Evolutionary conservation across 2,113 vertebrate genomes (phyloP).

Genomic region (Cricetomys ansorgei): DNA sequence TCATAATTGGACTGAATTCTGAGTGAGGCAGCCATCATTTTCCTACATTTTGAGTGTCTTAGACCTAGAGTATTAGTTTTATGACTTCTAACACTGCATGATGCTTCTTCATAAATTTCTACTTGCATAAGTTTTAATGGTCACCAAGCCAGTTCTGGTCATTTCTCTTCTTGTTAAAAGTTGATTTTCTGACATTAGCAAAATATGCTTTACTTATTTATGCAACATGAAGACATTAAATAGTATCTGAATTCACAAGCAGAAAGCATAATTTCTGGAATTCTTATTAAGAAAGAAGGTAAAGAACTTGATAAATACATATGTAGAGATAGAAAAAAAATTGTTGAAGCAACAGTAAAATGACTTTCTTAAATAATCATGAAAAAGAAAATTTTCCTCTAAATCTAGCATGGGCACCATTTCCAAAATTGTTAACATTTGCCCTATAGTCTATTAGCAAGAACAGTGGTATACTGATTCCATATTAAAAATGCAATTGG

Average conservation of each 20-base stretch:
- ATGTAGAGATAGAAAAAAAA: neutral
- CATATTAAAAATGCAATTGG: neutral
- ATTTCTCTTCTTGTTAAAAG: neutral
- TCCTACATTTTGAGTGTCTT: neutral
- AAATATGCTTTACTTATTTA: neutral
- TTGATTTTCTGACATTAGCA: neutral
- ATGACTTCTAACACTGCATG: neutral
- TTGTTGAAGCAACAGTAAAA: neutral
- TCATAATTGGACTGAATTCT: neutral
- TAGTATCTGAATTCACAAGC: neutral
- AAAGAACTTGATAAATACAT: neutral
- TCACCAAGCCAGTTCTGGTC: neutral
- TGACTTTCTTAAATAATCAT: neutral
- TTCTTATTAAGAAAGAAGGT: neutral
- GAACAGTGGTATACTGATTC: neutral
- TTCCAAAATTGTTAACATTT: conserved; percentile 9
- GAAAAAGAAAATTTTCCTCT: neutral
- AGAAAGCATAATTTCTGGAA: neutral
- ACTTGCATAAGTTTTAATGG: neutral
- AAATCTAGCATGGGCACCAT: neutral
- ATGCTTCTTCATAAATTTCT: neutral
- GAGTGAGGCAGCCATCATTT: neutral
- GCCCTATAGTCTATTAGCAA: neutral
- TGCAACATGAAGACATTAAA: neutral
- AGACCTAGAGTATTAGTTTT: neutral